phyloP scores from a whole-genome alignment of 2,797 vertebrate genomes.

The Tiaroga cobitis region DNA sequence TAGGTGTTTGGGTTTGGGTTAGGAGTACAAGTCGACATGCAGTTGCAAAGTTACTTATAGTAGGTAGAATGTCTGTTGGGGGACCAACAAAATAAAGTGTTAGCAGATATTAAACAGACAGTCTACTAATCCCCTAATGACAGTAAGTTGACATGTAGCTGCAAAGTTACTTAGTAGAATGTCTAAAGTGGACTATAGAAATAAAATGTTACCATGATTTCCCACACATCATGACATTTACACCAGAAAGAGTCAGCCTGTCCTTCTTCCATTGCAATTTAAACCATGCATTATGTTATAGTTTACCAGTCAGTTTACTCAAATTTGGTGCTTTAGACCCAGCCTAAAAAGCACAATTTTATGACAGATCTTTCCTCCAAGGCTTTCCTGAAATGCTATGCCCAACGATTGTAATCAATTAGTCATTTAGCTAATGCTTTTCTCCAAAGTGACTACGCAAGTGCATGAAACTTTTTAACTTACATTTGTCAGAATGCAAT shows the following conservation, averaged over 20 bases:
- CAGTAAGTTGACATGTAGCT: too few relatives aligned
- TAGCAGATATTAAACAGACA: too few relatives aligned
- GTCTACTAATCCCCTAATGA: too few relatives aligned
- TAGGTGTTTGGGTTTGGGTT: too few relatives aligned
- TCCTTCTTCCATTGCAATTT: background rate
- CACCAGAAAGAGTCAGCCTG: background rate
- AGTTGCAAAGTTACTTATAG: too few relatives aligned
- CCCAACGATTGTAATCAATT: background rate
- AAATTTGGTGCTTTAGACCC: background rate
- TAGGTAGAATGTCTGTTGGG: too few relatives aligned
- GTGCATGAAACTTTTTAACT: background rate
- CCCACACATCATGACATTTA: background rate
- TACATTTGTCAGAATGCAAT: background rate
- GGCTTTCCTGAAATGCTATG: background rate
- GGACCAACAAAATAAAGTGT: too few relatives aligned
- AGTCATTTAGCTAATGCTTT: background rate
- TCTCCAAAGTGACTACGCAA: background rate
- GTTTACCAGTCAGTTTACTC: background rate
- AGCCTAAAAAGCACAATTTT: background rate
- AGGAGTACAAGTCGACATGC: too few relatives aligned
- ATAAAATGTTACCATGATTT: too few relatives aligned
- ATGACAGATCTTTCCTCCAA: background rate
- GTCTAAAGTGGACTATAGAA: too few relatives aligned
- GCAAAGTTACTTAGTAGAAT: too few relatives aligned
- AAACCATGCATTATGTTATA: background rate